Conservation (phyloP, 2,797 vertebrate species). For the Coccyzus lansbergi region DNA sequence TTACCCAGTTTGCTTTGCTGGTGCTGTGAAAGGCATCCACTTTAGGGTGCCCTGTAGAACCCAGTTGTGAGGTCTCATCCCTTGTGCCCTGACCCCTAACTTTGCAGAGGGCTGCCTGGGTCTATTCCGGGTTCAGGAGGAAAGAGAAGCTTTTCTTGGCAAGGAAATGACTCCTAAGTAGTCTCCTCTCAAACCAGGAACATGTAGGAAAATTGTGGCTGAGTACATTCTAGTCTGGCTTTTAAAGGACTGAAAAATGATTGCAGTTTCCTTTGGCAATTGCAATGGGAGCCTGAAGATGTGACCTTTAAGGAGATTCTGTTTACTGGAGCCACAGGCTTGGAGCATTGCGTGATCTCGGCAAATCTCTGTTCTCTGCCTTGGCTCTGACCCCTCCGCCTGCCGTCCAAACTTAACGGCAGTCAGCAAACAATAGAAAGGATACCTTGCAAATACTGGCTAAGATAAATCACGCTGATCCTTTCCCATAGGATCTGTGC, state of each 20-base stretch:
- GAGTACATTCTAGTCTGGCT: constrained; percentile 71
- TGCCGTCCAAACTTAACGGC: neutral
- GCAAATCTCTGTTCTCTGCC: constrained; percentile 35
- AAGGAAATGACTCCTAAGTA: constrained; percentile 81
- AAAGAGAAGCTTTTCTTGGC: constrained; percentile 82
- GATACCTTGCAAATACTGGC: neutral
- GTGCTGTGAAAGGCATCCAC: neutral
- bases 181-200: constrained; percentile 77
- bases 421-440: constrained; percentile 50
- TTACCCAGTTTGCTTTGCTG: neutral
- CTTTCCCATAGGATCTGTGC: neutral
- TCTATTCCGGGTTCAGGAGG: constrained; percentile 80
- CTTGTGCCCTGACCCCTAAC: constrained; percentile 35
- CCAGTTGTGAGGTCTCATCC: neutral
- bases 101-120: constrained; percentile 49
- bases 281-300: constrained; percentile 60
- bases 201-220: constrained; percentile 74
- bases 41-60: neutral
- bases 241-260: constrained; percentile 82
- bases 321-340: constrained; percentile 64
- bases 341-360: constrained; percentile 61
- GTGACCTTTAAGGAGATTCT: constrained; percentile 77
- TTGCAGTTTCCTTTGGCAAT: constrained; percentile 77
- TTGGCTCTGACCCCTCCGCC: constrained; percentile 60
- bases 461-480: neutral